Percentiles rank a stretch among this genome's conserved stretches.
Conservation (phyloP, 2,113 vertebrate species). For the Oostethus manadensis region DNA sequence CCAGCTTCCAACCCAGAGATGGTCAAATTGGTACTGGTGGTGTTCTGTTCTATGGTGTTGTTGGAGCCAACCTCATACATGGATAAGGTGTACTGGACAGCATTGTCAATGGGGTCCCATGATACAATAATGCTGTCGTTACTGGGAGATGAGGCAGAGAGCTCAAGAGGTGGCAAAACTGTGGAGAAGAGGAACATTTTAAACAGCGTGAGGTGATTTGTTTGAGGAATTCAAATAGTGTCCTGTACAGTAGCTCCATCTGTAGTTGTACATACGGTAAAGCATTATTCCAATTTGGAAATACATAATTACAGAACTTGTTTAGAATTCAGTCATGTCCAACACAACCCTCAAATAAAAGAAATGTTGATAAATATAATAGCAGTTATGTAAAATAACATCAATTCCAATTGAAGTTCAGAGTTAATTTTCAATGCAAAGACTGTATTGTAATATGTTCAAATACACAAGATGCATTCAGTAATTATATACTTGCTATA, state of each 20-base stretch:
- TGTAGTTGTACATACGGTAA: neutral
- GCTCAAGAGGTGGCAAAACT: slow-evolving; percentile 79
- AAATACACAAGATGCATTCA: neutral
- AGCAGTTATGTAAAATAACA: too few species aligned
- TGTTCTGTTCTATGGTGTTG: slow-evolving; percentile 71
- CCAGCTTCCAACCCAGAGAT: slow-evolving; percentile 76
- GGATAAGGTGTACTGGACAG: slow-evolving; percentile 74
- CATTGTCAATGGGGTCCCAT: slow-evolving; percentile 72
- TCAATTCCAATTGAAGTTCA: too few species aligned
- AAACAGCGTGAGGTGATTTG: neutral
- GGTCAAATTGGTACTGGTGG: slow-evolving; percentile 66
- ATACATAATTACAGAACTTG: too few species aligned
- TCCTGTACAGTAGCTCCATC: neutral
- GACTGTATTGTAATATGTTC: too few species aligned
- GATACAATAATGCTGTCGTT: slow-evolving; percentile 76
- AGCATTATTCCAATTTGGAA: too few species aligned
- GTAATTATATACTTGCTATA: neutral
- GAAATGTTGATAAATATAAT: too few species aligned
- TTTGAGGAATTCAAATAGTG: neutral
- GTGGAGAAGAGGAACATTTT: slow-evolving; percentile 23
- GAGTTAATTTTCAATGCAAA: too few species aligned
- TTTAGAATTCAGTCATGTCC: too few species aligned
- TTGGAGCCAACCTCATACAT: slow-evolving; percentile 71
- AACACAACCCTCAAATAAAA: too few species aligned
- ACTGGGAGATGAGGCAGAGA: slow-evolving; percentile 71